Evolutionary conservation across 2,113 vertebrate genomes (phyloP), one percentile per base, ranked within the genome.

Genomic region (Patagioenas fasciata): DNA sequence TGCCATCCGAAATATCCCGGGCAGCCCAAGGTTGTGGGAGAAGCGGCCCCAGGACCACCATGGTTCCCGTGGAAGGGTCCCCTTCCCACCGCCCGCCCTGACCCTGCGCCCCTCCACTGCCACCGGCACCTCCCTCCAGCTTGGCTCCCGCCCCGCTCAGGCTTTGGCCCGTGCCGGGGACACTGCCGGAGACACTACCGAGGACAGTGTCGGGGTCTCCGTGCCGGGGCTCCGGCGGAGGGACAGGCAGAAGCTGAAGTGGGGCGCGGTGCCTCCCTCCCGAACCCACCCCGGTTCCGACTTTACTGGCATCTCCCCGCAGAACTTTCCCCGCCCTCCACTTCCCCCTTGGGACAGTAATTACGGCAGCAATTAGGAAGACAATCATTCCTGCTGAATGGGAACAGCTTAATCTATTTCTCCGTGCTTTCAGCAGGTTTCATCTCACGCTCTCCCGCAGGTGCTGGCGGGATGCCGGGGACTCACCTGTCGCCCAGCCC

Each of bases 351-450:
- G 60, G 86, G 70, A 91, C 13, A 11, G 47, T 82, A 95, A 97
- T 96, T 90, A 93, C 11, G 2, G 50, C 66, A 15, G 19, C 70
- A 92, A 95, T 97, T 93, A 89, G 24, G 17, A 89, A 69, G 74
- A 50, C 70, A 87, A 95, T 94, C 84, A 95, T 69, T 89, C 44
- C 29, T 74, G 80, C 54, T 71, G 66, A 70, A 91, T 92, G 54
- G 80, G 44, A 95, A 89, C 65, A 85, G 70, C 95, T 86, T 89
- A 75, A 92, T 81, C 61, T 88, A 40, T 70, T 92, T 84, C 80
- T 84, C 72, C 69, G 42, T 56, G 26, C 84, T 84, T 54, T 71
- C 48, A 80, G 47, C 75, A 70, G 77, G 85, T 81, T 84, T 86
- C 83, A 56, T 24, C 67, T 64, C 80, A 65, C 44, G 5, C 85